Evolutionary conservation across 2,888 invertebrate genomes (phyloP).

Genomic region (Nymphalis c-album): DNA sequence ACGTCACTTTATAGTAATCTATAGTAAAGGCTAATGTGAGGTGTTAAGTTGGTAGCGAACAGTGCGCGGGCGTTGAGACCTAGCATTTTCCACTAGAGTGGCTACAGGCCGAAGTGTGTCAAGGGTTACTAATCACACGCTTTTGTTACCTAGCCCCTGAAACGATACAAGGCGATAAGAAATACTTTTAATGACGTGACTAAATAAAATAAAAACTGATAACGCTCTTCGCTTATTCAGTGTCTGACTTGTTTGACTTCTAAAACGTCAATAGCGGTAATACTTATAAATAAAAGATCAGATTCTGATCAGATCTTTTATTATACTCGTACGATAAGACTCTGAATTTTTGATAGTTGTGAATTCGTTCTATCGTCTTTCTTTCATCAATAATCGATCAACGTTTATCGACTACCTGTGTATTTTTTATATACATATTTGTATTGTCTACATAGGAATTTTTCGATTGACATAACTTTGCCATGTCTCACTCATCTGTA

Average conservation of each 20-base stretch:
- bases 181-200: constrained; percentile 25
- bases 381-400: too few relatives aligned
- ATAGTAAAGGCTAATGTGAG: constrained; percentile 42
- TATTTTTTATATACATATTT: too few relatives aligned
- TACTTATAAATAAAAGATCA: constrained; percentile 6
- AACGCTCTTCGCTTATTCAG: background rate
- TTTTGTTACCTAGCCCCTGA: constrained; percentile 71
- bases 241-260: background rate
- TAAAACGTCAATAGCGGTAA: background rate
- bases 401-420: too few relatives aligned
- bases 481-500: background rate
- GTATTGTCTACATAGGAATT: too few relatives aligned
- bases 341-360: too few relatives aligned
- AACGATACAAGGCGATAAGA: constrained; percentile 47
- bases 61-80: constrained; percentile 61
- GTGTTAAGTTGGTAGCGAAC: constrained; percentile 47
- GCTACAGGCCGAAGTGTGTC: constrained; percentile 72
- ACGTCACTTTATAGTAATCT: constrained; percentile 30
- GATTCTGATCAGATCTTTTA: too few relatives aligned
- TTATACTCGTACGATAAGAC: too few relatives aligned
- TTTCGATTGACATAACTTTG: too few relatives aligned
- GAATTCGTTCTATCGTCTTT: too few relatives aligned
- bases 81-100: constrained; percentile 78
- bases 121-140: constrained; percentile 77
- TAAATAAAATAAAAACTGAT: constrained; percentile 6